Base-by-base conservation (phyloP, 2,113 vertebrate species). In the Sander vitreus region DNA sequence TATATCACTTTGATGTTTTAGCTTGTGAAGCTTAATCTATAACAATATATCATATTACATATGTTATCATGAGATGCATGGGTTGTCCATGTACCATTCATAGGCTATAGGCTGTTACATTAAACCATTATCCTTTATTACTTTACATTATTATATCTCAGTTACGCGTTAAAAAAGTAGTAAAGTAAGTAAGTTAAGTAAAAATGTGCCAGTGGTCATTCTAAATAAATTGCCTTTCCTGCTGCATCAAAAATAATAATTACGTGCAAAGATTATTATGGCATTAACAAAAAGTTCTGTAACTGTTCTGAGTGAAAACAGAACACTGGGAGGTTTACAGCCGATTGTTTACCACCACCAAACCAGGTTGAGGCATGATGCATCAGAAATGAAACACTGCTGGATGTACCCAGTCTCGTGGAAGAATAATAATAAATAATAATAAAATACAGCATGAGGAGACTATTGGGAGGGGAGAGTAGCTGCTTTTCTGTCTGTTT, bases 401-500 rank as follows among this genome's bases (percentile, higher is more conserved):
- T 1, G 27, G 30, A 33, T 27, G 3, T 2, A 9, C 2, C 18
- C n/a, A 62, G 16, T 51, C 62, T 64, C 14, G 33, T 19, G 10
- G 13, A 73, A 4, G 48, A 27, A 54, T 57, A 19, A 23, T 11
- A 48, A 21, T n/a, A n/a, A n/a, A n/a, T n/a, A 27, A 54, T 57
- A 19, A 23, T 11, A 48, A 21, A 63, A 64, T 21, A 27, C 45
- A 53, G 23, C 16, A n/a, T 4, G n/a, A 51, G 18, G 9, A 25
- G 39, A 70, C n/a, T 67, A 39, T 18, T 58, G 36, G 64, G 27
- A 77, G 19, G 8, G 30, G 30, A 70, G 60, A 57, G 51, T 12
- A 65, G 60, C 78, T 57, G 8, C 4, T 70, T 79, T 70, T 72
- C 59, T 59, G 33, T 81, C 54, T 45, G 55, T 58, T 30, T 43